These are phyloP conservation scores for Xestoiulus laeticollis DNA, from an alignment of 2,888 invertebrate species.

Conservation along the genomic window DNA sequence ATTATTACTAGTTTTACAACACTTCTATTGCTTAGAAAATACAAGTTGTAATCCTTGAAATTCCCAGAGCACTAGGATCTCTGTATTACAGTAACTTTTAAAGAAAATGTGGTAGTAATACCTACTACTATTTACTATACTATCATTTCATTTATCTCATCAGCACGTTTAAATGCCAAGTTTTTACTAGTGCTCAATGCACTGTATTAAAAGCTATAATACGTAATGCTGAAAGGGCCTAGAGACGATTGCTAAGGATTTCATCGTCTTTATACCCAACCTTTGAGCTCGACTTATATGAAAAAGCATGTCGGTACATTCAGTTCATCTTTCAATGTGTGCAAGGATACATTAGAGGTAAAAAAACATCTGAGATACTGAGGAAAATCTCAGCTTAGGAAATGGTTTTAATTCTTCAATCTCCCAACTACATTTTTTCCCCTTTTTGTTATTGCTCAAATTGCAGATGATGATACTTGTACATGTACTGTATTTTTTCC, in stretches of 20 bases:
- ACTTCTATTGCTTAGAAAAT: too few species aligned
- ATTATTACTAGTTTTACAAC: too few species aligned
- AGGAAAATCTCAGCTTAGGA: background rate
- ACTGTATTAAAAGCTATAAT: background rate
- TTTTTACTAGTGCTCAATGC: background rate
- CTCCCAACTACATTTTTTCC: background rate
- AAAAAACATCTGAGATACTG: background rate
- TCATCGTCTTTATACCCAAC: background rate
- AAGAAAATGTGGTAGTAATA: too few species aligned
- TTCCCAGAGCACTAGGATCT: too few species aligned
- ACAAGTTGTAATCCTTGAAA: too few species aligned
- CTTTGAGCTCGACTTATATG: background rate
- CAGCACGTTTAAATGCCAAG: background rate
- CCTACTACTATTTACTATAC: too few species aligned
- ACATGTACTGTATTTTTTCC: too few species aligned
- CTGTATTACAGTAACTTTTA: too few species aligned
- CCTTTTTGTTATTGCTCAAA: background rate
- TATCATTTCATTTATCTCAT: too few species aligned
- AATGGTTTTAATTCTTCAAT: background rate
- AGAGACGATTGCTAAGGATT: background rate
- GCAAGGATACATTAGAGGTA: background rate
- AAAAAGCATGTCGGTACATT: background rate
- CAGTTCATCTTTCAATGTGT: background rate
- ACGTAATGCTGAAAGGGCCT: background rate
- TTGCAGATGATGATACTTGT: background rate